A percentile compares a stretch with the other conserved stretches of the same genome.
These are phyloP conservation scores for Coccyzus lansbergi DNA, from an alignment of 2,797 vertebrate genomes.

Conservation along the genomic window DNA sequence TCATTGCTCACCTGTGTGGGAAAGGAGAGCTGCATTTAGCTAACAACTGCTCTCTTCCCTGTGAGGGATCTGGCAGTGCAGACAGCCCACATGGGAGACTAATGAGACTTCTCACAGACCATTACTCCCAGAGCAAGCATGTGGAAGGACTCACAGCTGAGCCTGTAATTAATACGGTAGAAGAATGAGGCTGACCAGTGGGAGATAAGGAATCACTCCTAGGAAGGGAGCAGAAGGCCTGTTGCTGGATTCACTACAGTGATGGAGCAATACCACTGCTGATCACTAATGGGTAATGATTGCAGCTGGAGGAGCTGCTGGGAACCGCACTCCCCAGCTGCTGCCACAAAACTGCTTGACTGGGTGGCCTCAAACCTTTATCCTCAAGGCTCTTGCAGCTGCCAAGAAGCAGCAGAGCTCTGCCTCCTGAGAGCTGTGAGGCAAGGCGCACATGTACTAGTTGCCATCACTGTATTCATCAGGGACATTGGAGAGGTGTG, in stretches of 20 bases:
- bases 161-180: slow-evolving; percentile 33
- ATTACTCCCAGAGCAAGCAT: neutral
- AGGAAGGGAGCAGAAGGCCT: neutral
- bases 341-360: neutral
- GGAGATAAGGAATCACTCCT: neutral
- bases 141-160: slow-evolving; percentile 26
- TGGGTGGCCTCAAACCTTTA: neutral
- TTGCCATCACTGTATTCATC: neutral
- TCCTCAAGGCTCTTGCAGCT: neutral
- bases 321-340: neutral
- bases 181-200: neutral
- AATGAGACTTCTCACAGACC: slow-evolving; percentile 6
- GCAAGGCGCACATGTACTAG: neutral
- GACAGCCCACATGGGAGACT: neutral
- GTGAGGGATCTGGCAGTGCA: neutral
- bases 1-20: neutral
- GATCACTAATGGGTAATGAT: neutral
- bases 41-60: neutral
- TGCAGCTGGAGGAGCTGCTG: slow-evolving; percentile 9
- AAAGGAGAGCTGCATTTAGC: neutral
- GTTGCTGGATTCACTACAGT: neutral
- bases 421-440: neutral
- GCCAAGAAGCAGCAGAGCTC: neutral
- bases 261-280: neutral
- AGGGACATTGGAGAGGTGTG: neutral